Conservation (phyloP, 1,140 invertebrate species). For the Neodiprion pinetum region DNA sequence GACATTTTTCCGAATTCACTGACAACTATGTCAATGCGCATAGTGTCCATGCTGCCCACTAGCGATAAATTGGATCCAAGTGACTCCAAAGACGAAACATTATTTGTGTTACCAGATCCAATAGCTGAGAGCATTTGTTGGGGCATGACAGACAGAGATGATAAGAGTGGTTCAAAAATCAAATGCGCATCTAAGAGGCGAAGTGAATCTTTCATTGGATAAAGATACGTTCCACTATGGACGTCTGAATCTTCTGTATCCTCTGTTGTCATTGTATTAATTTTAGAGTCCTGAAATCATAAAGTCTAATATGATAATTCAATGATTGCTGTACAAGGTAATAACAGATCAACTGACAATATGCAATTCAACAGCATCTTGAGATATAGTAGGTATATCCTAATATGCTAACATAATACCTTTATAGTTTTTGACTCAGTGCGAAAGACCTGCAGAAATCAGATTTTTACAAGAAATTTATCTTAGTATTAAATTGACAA, state of each 20-base stretch:
- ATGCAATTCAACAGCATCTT: conserved; percentile 8
- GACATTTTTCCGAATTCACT: conserved; percentile 74
- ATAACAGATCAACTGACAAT: neutral
- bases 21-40: conserved; percentile 94
- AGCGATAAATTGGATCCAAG: conserved; percentile 90
- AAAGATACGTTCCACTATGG: conserved; percentile 66
- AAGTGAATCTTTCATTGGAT: conserved; percentile 82
- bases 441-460: conserved; percentile 54
- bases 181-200: conserved; percentile 88
- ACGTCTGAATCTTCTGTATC: conserved; percentile 62
- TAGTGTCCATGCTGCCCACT: conserved; percentile 83
- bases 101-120: conserved; percentile 61
- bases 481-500: neutral
- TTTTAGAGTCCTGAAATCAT: conserved; percentile 64
- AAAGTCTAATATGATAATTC: conserved; percentile 3
- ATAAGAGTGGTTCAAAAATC: conserved; percentile 89
- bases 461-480: neutral
- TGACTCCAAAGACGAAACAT: conserved; percentile 78
- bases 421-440: conserved; percentile 54
- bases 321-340: conserved; percentile 20
- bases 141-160: conserved; percentile 85
- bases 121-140: conserved; percentile 76
- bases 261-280: conserved; percentile 67
- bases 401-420: conserved; percentile 37
- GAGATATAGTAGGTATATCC: conserved; percentile 8